Conservation (phyloP, 2,113 vertebrate species). For the Solea solea region DNA sequence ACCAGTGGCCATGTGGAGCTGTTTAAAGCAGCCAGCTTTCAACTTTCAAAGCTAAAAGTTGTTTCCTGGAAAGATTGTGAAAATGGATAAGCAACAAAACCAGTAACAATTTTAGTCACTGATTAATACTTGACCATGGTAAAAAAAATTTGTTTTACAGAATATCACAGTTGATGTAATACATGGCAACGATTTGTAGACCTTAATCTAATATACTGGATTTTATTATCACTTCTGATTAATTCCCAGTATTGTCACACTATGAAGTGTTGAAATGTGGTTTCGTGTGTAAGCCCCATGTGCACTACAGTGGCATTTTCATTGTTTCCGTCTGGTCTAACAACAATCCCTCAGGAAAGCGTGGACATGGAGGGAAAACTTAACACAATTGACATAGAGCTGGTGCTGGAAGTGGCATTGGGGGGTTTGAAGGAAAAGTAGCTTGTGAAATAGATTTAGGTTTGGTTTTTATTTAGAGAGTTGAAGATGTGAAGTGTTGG, state of each 20-base stretch:
- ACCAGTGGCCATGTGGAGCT: too few relatives aligned
- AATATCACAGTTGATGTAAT: too few relatives aligned
- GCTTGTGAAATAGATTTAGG: neutral
- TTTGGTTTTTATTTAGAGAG: neutral
- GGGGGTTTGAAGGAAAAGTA: neutral
- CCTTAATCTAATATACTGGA: conserved; percentile 3
- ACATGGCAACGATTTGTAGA: too few relatives aligned
- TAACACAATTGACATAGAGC: conserved; percentile 36
- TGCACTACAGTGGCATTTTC: conserved; percentile 56
- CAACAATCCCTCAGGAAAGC: conserved; percentile 63
- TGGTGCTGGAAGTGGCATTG: conserved; percentile 3
- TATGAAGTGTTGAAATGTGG: conserved; percentile 52
- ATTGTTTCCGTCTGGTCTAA: conserved; percentile 64
- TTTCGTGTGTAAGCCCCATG: conserved; percentile 31
- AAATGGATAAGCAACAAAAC: too few relatives aligned
- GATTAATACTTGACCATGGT: too few relatives aligned
- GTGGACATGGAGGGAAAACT: conserved; percentile 36
- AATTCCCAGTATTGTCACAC: conserved; percentile 43
- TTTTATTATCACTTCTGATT: conserved; percentile 45
- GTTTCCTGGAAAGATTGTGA: too few relatives aligned
- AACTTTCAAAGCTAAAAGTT: too few relatives aligned
- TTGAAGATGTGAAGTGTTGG: neutral
- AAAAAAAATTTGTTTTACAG: too few relatives aligned
- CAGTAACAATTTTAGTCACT: too few relatives aligned
- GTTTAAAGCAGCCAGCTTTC: too few relatives aligned